Evolutionary conservation across 1,140 invertebrate species (phyloP).

Genomic region (Stenopsyche tienmushanensis): DNA sequence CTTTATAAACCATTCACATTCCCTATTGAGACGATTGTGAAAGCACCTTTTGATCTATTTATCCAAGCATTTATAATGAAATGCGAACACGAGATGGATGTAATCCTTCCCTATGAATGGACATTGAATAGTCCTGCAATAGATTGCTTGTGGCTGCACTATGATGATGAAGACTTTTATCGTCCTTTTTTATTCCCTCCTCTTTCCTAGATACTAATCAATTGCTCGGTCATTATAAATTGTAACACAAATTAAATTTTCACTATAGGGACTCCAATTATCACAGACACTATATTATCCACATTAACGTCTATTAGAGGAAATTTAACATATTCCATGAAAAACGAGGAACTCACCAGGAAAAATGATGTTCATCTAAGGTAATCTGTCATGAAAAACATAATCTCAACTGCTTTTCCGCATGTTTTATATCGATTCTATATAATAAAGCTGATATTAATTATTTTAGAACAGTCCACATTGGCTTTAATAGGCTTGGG

Average conservation of each 20-base stretch:
- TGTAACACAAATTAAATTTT: neutral
- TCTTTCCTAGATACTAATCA: neutral
- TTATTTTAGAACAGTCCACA: slow-evolving; percentile 33
- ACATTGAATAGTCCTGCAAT: too few relatives aligned
- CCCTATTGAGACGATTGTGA: too few relatives aligned
- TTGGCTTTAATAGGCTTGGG: slow-evolving; percentile 32
- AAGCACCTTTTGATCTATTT: too few relatives aligned
- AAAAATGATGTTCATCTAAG: slow-evolving; percentile 38
- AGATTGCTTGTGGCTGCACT: too few relatives aligned
- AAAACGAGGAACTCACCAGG: slow-evolving; percentile 29
- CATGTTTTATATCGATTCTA: neutral
- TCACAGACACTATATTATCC: slow-evolving; percentile 33
- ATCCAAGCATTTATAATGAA: too few relatives aligned
- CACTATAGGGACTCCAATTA: slow-evolving; percentile 29
- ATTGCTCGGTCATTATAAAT: neutral
- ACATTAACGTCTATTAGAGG: slow-evolving; percentile 38
- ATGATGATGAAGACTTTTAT: too few relatives aligned
- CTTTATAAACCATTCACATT: too few relatives aligned
- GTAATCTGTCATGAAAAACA: slow-evolving; percentile 13
- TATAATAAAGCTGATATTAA: slow-evolving; percentile 2
- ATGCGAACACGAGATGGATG: too few relatives aligned
- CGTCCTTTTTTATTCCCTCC: too few relatives aligned
- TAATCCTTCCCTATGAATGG: too few relatives aligned
- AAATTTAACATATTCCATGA: slow-evolving; percentile 28
- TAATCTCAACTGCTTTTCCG: neutral